Base-by-base conservation (phyloP, 37 sponge, comb jelly and placozoan genomes). In the Agelas oroides region DNA sequence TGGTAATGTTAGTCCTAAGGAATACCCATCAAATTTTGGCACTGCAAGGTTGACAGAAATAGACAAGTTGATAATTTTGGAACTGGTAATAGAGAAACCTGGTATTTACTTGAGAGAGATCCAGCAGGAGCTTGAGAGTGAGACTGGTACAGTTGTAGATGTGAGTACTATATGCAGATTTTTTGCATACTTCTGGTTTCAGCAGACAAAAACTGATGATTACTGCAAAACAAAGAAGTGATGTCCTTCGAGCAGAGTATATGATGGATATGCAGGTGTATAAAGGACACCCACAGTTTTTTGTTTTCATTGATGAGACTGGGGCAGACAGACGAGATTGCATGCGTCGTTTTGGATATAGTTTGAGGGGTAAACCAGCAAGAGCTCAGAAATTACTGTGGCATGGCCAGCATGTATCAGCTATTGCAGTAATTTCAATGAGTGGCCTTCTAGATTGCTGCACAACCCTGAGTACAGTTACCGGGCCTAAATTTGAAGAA, bases 21-120 rank as follows among this genome's bases (percentile, higher is more conserved):
- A 31, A 28, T 69, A 52, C 15, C 70, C 81, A 28, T 65, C 71
- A 1, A 81, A 81, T 53, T 11, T 27, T 81, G 81, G 70, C 1
- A 81, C 58, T 17, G 33, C 81, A 19, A 69, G 53, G 35, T 34
- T 81, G 17, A 15, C 81, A 1, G 70, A 81, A 14, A 52, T 68
- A 28, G 70, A 46, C 21, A 81, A 81, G 36, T 13, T 70, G 1
- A 11, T 70, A 0, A 70, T 81, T 68, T 28, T 81, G 24, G 81
- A 81, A 12, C 8, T 69, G 53, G 56, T 69, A 6, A 81, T 81
- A 30, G 56, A 46, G 12, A 67, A 67, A 21, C 81, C 81, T 2
- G 81, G 71, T 67, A 68, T 69, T 23, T 81, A 81, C 62, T 70
- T 81, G n/a, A 31, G 59, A 21, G 81, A 81, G 52, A 34, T 81